Evolutionary conservation across 1,140 invertebrate genomes (phyloP), one percentile per base, ranked within the genome.

Genomic region (Yoshiicerus persimilis): DNA sequence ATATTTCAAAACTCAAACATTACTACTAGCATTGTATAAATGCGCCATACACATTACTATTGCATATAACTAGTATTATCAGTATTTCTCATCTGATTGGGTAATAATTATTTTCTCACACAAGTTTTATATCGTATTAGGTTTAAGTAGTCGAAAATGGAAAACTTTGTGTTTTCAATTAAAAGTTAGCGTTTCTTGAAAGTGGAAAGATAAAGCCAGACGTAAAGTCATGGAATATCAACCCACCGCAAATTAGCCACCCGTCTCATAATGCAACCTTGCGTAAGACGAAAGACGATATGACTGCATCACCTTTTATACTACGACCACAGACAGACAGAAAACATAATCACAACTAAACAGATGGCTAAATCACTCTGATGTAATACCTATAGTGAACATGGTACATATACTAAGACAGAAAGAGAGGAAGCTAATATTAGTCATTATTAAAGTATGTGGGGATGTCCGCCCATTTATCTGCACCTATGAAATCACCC

Each of bases 401-500:
- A 32, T 5, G 11, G 11, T 34, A 20, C 9, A 10, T 34, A 80
- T n/a, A 16, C n/a, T n/a, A 30, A 32, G 32, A 32, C 38, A n/a
- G 75, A 4, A 80, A 80, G 27, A 36, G 34, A 80, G 32, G 32
- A 80, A 36, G 30, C 32, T 80, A 77, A 80, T 80, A 80, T 80
- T 80, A 80, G 75, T 80, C 75, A 80, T 38, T 80, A 80, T 80
- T 80, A 80, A 80, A 38, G 34, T n/a, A 80, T 80, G 75, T 38
- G 32, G 75, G 75, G 75, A 80, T 80, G 75, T 80, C 75, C 75
- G 75, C 75, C 75, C 75, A 36, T 36, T 11, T 34, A 80, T 34
- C 32, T 80, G 30, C 75, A 34, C 34, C 75, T 34, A 38, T 80
- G 75, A 80, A 80, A n/a, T 34, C 30, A 23, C 75, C 75, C 75